Evolutionary conservation across 2,113 vertebrate species (phyloP), one percentile per base, ranked within the genome.

Genomic region (Haplotaxodon microlepis): DNA sequence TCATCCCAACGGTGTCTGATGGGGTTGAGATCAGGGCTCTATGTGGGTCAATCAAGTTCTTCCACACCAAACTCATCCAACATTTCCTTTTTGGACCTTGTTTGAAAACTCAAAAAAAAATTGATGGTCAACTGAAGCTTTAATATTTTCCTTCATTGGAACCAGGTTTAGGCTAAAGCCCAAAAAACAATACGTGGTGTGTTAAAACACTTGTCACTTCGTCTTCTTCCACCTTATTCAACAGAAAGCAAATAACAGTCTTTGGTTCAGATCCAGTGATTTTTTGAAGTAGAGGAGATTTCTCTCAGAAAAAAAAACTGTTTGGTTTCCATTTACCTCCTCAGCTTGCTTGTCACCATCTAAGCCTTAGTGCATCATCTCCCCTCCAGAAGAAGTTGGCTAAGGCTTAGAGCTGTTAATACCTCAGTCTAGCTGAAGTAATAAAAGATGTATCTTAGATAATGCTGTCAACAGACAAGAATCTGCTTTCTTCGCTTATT

Each of bases 401-500:
- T 47, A 16, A 47, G 45, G 14, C 36, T 42, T 9, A 42, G 36
- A 8, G 36, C 66, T 21, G 2, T 2, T 42, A 7, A 42, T 16
- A 3, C 38, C 2, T 38, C 13, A 42, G 38, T 42, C 12, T 12
- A 71, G 66, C n/a, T 71, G 8, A 71, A 71, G 36, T 8, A 21
- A 42, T 42, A 16, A 71, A 71, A 71, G 5, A 24, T 19, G 59
- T 6, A 63, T 2, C 36, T 42, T 71, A 24, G 19, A 24, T 24
- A 40, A 42, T 16, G 5, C 66, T 16, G 66, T 71, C 36, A 69
- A 1, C 59, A 2, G 3, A 69, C 5, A 42, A 42, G 36, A 71
- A 4, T 71, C 1, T 14, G 0, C 21, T 71, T 71, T 42, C 7
- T 14, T 40, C 1, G 1, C n/a, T 71, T 71, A 40, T 71, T 71